Conservation (phyloP, 2,797 vertebrate genomes). For the Paedocypris micromegethes region DNA sequence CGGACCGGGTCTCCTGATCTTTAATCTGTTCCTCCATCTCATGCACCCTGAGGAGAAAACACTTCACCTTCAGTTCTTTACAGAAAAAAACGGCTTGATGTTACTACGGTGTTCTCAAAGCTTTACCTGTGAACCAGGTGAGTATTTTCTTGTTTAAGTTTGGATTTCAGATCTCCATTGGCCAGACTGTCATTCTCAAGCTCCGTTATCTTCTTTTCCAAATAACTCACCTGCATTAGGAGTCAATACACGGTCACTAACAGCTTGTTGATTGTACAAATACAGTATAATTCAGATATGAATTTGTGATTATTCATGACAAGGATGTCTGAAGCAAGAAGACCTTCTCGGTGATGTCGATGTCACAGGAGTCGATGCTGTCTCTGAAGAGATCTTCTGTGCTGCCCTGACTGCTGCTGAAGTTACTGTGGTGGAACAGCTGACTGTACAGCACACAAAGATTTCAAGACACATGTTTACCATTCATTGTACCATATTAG, state of each 20-base stretch:
- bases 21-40: slow-evolving; percentile 94
- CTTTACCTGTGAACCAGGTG: slow-evolving; percentile 92
- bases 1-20: slow-evolving; percentile 82
- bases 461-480: not conserved
- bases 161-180: slow-evolving; percentile 87
- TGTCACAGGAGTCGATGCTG: slow-evolving; percentile 94
- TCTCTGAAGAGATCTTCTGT: slow-evolving; percentile 95
- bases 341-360: slow-evolving; percentile 96
- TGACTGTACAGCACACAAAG: slow-evolving; percentile 68
- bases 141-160: slow-evolving; percentile 91
- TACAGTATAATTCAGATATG: no score
- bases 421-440: slow-evolving; percentile 93
- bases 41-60: slow-evolving; percentile 75
- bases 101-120: not conserved
- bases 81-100: no score
- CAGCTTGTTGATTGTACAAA: not conserved
- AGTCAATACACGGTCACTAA: not conserved
- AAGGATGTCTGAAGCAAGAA: not conserved
- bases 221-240: slow-evolving; percentile 70
- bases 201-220: slow-evolving; percentile 95
- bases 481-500: no score
- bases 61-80: not conserved
- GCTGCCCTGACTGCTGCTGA: slow-evolving; percentile 96
- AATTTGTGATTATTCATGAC: no score
- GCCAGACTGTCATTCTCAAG: slow-evolving; percentile 87